These are phyloP conservation scores for Philopedon plagiatum DNA, from an alignment of 2,888 invertebrate species.

Conservation along the genomic window DNA sequence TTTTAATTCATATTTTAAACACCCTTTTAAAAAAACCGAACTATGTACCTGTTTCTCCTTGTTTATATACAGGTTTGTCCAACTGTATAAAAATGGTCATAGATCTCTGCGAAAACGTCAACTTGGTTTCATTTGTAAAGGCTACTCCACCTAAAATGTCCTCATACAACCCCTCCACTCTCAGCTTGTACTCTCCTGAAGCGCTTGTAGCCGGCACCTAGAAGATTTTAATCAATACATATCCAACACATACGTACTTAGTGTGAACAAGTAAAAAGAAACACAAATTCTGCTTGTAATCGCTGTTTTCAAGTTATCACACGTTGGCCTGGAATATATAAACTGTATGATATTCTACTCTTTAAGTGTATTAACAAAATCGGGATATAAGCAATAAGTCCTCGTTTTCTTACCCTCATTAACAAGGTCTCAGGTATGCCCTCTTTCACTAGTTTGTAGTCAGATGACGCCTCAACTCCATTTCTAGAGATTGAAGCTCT, in stretches of 20 bases:
- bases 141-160: constrained; percentile 88
- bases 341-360: too few relatives aligned
- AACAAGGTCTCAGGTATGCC: constrained; percentile 92
- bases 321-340: too few relatives aligned
- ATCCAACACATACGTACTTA: too few relatives aligned
- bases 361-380: too few relatives aligned
- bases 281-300: too few relatives aligned
- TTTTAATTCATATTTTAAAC: too few relatives aligned
- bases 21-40: not conserved
- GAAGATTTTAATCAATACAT: too few relatives aligned
- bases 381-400: too few relatives aligned
- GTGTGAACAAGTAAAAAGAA: too few relatives aligned
- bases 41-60: constrained; percentile 83
- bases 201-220: constrained; percentile 89
- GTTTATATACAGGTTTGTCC: constrained; percentile 96
- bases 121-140: constrained; percentile 89
- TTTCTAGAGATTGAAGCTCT: constrained; percentile 91
- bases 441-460: constrained; percentile 85
- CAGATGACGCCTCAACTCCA: constrained; percentile 90
- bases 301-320: too few relatives aligned
- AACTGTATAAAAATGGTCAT: constrained; percentile 97
- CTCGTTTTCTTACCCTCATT: constrained; percentile 86
- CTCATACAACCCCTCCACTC: constrained; percentile 74
- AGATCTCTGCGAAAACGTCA: constrained; percentile 89
- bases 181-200: constrained; percentile 84